These are phyloP conservation scores for Thumatha senex DNA, from an alignment of 2,888 invertebrate species.

Conservation along the genomic window DNA sequence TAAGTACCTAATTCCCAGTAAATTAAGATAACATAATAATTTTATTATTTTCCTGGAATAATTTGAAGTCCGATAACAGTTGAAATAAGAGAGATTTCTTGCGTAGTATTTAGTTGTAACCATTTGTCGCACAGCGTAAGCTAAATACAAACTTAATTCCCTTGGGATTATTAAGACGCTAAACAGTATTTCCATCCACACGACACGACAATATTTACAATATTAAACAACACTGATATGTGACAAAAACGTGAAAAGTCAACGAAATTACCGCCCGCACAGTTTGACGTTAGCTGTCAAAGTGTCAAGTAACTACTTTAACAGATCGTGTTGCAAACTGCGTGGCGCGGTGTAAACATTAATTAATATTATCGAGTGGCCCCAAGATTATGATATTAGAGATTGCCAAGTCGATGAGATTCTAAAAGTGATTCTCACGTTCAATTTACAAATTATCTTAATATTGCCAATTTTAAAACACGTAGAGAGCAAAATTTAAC, in stretches of 20 bases:
- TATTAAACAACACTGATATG: conserved; percentile 74
- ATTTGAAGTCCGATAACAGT: neutral
- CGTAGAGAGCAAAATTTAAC: conserved; percentile 45
- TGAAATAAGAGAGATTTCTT: neutral
- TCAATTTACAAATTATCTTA: conserved; percentile 13
- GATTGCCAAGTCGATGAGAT: conserved; percentile 43
- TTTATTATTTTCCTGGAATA: neutral
- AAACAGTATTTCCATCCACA: conserved; percentile 62
- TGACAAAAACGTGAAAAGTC: conserved; percentile 57
- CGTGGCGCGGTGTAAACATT: conserved; percentile 40
- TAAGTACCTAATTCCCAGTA: neutral
- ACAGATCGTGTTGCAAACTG: conserved; percentile 36
- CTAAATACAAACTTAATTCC: conserved; percentile 27
- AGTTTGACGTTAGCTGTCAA: conserved; percentile 37
- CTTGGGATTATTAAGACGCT: conserved; percentile 25
- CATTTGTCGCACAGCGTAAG: conserved; percentile 9
- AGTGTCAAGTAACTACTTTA: conserved; percentile 35
- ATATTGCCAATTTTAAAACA: conserved; percentile 33
- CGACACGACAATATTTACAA: conserved; percentile 73
- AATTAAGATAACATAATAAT: neutral
- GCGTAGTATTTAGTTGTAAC: neutral
- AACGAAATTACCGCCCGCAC: conserved; percentile 40
- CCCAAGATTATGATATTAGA: conserved; percentile 64
- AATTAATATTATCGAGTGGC: conserved; percentile 54
- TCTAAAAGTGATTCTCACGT: conserved; percentile 30